Evolutionary conservation across 2,113 vertebrate species (phyloP), one percentile per base, ranked within the genome.

Genomic region (Syngnathus typhle): DNA sequence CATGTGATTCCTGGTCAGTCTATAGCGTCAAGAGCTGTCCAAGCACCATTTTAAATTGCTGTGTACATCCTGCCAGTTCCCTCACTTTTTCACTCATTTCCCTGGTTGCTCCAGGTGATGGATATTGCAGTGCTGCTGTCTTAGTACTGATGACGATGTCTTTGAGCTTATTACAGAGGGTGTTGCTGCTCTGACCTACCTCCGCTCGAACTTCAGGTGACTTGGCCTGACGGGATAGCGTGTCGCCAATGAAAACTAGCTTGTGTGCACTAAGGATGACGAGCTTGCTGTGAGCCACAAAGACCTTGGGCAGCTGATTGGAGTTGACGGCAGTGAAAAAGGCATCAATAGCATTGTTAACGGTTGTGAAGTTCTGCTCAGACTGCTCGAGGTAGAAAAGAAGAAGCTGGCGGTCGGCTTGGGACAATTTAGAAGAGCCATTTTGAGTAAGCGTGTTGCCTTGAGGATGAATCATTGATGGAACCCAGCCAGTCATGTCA

Each of bases 341-440:
- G 84, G 96, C 95, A 0, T 98, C 96, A 0, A 98, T 92, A 0
- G 96, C 96, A 0, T 96, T 95, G 82, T 93, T 96, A 64, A 99
- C 90, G 0, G 95, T 95, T 75, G 94, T 96, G 81, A 98, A 91
- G 82, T 98, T 97, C 75, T 93, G 89, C 85, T 98, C 96, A 0
- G 95, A 98, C 82, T 99, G 96, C 88, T 99, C 95, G 73, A 95
- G 90, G 90, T 99, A 99, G 89, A 99, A 99, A 60, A 98, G 95
- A 51, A 99, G 92, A 54, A 99, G 92, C 83, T 98, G 96, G 37
- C 91, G 93, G 90, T 99, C 96, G 0, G 94, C 91, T 39, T 92
- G 89, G 0, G 90, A 90, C 0, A 89, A 76, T 43, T 79, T 80
- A 71, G 82, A 54, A 0, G 77, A 12, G 37, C 5, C 49, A 64